Percentiles rank a stretch among this genome's conserved stretches.
Conservation (phyloP, 2,797 vertebrate species). For the Emys orbicularis region DNA sequence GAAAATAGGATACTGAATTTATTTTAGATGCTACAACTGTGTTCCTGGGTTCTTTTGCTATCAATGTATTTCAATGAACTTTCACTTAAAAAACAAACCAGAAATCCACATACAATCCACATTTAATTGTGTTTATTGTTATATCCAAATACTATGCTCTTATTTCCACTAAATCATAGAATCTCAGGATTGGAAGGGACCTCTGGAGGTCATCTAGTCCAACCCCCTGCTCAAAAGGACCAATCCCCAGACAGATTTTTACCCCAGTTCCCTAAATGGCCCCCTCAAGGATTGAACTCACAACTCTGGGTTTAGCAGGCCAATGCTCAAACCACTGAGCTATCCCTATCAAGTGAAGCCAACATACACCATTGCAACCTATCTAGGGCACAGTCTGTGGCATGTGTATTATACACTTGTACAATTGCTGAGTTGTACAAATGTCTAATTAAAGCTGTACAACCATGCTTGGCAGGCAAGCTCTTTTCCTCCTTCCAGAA, state of each 20-base stretch:
- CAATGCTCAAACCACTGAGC: too few species aligned
- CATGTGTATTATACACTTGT: neutral
- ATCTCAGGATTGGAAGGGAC: too few species aligned
- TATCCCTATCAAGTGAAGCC: neutral
- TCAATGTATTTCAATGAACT: neutral
- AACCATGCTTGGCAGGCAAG: neutral
- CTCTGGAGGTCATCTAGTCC: too few species aligned
- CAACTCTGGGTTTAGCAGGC: too few species aligned
- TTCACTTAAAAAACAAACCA: neutral
- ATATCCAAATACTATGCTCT: neutral
- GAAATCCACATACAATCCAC: neutral
- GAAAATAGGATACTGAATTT: constrained; percentile 4
- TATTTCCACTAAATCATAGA: neutral
- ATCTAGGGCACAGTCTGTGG: neutral
- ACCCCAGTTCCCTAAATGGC: too few species aligned
- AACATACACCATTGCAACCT: neutral
- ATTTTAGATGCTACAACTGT: neutral
- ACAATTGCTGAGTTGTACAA: neutral
- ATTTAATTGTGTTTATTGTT: neutral
- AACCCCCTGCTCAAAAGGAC: too few species aligned
- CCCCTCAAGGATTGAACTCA: too few species aligned
- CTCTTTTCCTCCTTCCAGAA: neutral
- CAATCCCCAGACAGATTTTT: too few species aligned
- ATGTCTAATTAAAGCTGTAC: neutral
- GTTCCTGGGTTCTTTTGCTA: neutral